Base-by-base conservation (phyloP, 2,888 invertebrate species). In the Drosophila hamatofila region DNA sequence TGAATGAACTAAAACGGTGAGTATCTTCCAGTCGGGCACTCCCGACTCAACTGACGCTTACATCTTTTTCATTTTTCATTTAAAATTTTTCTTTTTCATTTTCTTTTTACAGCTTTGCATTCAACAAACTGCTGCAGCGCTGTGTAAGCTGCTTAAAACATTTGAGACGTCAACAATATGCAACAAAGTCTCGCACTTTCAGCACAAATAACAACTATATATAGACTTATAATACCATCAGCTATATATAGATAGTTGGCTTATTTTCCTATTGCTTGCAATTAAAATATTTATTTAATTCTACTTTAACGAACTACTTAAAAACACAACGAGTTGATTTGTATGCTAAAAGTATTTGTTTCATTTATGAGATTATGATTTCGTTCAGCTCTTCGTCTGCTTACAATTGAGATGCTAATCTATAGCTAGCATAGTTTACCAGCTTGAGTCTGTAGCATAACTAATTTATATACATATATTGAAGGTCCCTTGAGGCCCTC, bases 131-230 rank as follows among this genome's bases (percentile, higher is more conserved):
- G 49, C 39, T 61, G 72, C 49, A 48, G 16, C 37, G 16, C 25
- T 18, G 25, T 27, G 37, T 65, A 75, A 75, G 75, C 75, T 39
- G 62, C 75, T 75, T 75, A 71, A 75, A 60, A 41, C 61, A 75
- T 62, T 59, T 62, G 46, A 54, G 58, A 55, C 69, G 54, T 25
- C 49, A 57, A 75, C 65, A 61, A 61, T 64, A 68, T 74, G 58
- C 74, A 51, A 46, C 25, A 60, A 60, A 59, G 59, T 41, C 18
- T 18, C n/a, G 23, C 30, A 23, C 16, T 30, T n/a, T 27, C 27
- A 11, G 30, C 41, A 33, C 41, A 56, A 56, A 33, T 21, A 55
- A 56, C 57, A 57, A 46, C 30, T 30, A 25, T 27, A 21, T 44
- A 23, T 9, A 33, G 33, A 49, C 14, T 23, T 21, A 23, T 18